Evolutionary conservation across 2,888 invertebrate genomes (phyloP).

Genomic region (Drymonia ruficornis): DNA sequence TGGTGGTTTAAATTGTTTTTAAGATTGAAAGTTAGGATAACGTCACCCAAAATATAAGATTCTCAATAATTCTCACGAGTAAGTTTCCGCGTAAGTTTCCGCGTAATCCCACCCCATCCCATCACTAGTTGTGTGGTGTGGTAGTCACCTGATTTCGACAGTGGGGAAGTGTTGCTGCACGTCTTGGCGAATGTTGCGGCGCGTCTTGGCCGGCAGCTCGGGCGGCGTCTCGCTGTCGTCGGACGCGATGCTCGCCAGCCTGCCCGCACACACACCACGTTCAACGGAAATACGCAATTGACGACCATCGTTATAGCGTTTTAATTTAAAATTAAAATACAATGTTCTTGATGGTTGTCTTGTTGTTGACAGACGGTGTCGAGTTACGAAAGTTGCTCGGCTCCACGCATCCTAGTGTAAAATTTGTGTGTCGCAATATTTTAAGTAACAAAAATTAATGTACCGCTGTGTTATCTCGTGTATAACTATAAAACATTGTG

Average conservation of each 20-base stretch:
- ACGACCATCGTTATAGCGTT: neutral
- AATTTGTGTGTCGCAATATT: neutral
- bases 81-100: no score
- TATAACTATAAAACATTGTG: constrained; percentile 1
- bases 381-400: no score
- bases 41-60: no score
- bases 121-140: no score
- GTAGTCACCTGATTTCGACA: constrained; percentile 72
- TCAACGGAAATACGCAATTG: neutral
- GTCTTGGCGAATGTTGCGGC: constrained; percentile 75
- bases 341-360: neutral
- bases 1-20: no score
- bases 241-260: constrained; percentile 76
- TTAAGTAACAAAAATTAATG: constrained; percentile 1
- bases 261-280: constrained; percentile 30
- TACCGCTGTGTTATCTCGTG: constrained; percentile 2
- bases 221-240: constrained; percentile 83
- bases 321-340: neutral
- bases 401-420: no score
- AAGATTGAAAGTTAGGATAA: no score
- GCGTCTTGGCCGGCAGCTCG: constrained; percentile 86
- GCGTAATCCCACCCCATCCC: no score
- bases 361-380: no score
- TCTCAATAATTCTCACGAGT: no score
- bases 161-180: constrained; percentile 77